These are phyloP conservation scores for Penaeus vannamei DNA, from an alignment of 1,140 invertebrate species.

Conservation along the genomic window DNA sequence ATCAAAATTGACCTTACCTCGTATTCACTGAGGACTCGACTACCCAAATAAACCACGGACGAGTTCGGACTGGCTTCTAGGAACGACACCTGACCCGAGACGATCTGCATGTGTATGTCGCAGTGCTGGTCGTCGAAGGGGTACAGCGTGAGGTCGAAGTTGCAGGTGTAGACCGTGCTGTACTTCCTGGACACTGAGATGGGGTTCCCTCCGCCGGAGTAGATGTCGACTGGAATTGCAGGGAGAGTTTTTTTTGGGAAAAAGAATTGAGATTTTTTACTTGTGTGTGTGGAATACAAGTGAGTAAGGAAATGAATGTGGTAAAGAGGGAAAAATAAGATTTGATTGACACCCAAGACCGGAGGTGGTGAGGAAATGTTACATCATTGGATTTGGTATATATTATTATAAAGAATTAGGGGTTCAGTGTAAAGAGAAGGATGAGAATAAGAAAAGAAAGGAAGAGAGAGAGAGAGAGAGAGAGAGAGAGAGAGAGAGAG, in stretches of 20 bases:
- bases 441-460: too few relatives aligned
- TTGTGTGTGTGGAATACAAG: too few relatives aligned
- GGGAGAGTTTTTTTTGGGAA: too few relatives aligned
- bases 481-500: not conserved
- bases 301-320: too few relatives aligned
- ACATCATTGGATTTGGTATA: too few relatives aligned
- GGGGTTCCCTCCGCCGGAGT: conserved; percentile 61
- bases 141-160: conserved; percentile 66
- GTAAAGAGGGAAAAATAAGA: too few relatives aligned
- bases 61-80: conserved; percentile 45
- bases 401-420: too few relatives aligned
- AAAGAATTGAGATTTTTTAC: too few relatives aligned
- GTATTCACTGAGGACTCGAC: conserved; percentile 50
- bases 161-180: conserved; percentile 63
- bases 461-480: not conserved
- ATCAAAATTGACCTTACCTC: conserved; percentile 10
- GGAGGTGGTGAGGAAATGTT: too few relatives aligned
- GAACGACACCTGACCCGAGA: conserved; percentile 61
- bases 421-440: too few relatives aligned
- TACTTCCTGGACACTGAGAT: conserved; percentile 63
- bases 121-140: conserved; percentile 65
- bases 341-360: too few relatives aligned
- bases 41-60: conserved; percentile 41
- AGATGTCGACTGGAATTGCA: conserved; percentile 50
- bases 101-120: conserved; percentile 62